Base-by-base conservation (phyloP, 2,113 vertebrate genomes). In the Cnemophilus loriae region DNA sequence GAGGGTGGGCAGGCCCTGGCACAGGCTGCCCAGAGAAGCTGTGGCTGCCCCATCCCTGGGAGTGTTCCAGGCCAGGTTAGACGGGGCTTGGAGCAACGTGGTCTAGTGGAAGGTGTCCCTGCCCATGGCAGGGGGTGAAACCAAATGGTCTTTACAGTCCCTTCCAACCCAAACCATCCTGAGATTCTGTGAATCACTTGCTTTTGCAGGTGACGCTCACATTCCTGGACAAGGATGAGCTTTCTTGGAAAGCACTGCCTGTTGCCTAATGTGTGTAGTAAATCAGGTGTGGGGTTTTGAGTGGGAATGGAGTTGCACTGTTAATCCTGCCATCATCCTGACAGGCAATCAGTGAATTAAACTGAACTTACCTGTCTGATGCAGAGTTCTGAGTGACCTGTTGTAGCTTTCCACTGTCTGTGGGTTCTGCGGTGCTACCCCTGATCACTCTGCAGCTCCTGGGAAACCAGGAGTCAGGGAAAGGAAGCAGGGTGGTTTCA, bases 31-130 rank as follows among this genome's bases (percentile, higher is more conserved):
- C 44, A 74, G 52, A 44, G 77, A 1, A 74, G 44, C 60, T 65
- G 37, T 73, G 59, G 22, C 37, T 89, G 33, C 44, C 39, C 21
- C 33, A n/a, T 24, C 60, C 19, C 37, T 74, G 37, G n/a, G 7
- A 65, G 37, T 46, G 28, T 59, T 57, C 37, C 33, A 37, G 44
- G 32, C 10, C 33, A 17, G 37, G 23, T 6, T 52, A 27, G 42
- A 80, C 0, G 0, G 35, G 30, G 50, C 32, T 88, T 64, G 27
- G 52, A 52, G 33, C 39, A n/a, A 1, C 33, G 23, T 82, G 60
- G 33, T 2, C 4, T 8, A 16, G 28, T 39, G 44, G 44, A 39
- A 67, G 37, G 44, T 82, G 44, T 89, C 33, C 33, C 50, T 74
- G 52, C 12, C 60, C 20, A 6, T 67, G 39, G 60, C 28, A 52